Percentiles rank a stretch among this genome's conserved stretches.
phyloP scores from a whole-genome alignment of 2,113 vertebrate species.

The Pelecanus crispus region DNA sequence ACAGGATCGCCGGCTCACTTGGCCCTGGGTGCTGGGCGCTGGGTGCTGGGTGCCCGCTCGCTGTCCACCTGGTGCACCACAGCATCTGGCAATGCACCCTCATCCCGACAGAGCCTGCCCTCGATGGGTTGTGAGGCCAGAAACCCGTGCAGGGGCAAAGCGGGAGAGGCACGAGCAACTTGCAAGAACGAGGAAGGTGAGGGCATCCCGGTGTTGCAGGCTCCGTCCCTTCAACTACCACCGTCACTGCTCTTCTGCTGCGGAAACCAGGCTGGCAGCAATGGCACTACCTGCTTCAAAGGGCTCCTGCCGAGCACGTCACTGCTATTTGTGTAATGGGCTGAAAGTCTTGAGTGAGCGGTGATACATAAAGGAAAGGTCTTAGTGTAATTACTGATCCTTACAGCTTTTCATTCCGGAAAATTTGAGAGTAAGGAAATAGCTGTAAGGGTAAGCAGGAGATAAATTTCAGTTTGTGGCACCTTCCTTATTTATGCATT shows the following conservation, averaged over 20 bases:
- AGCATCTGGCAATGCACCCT: not conserved
- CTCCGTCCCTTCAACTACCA: not conserved
- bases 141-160: accelerated
- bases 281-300: not conserved
- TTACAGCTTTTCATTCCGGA: not conserved
- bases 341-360: not conserved
- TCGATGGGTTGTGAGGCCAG: not conserved
- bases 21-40: not conserved
- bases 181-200: accelerated
- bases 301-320: not conserved
- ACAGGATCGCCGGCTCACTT: not conserved
- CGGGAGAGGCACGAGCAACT: accelerated
- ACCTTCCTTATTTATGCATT: not conserved
- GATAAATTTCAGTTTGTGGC: not conserved
- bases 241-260: accelerated
- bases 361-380: conserved; percentile 12
- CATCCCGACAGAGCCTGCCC: not conserved
- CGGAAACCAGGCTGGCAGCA: not conserved
- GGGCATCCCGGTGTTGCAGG: accelerated
- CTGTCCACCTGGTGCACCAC: not conserved
- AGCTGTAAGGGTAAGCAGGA: not conserved
- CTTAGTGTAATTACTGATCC: not conserved
- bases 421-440: not conserved
- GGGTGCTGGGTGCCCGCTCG: not conserved
- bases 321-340: not conserved